phyloP scores from a whole-genome alignment of 2,888 invertebrate species.

The Troglohyphantes excavatus region DNA sequence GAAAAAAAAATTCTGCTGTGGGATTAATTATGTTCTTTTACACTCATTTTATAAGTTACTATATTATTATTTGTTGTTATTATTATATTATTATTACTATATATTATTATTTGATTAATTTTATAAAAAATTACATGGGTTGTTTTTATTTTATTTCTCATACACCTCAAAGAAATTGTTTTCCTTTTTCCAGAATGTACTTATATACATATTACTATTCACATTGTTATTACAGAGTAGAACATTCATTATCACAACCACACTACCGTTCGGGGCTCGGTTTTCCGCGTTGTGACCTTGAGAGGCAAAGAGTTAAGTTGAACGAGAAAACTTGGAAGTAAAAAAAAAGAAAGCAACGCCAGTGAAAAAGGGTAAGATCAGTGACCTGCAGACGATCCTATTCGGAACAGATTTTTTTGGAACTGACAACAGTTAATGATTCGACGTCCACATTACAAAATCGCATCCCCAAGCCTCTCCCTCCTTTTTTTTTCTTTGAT shows the following conservation, averaged over 20 bases:
- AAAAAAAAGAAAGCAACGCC: conserved; percentile 22
- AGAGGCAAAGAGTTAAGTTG: conserved; percentile 36
- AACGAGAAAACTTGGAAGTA: conserved; percentile 23
- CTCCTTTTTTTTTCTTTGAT: not conserved
- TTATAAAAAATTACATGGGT: too few species aligned
- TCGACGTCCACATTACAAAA: conserved; percentile 47
- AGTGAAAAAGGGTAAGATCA: conserved; percentile 64
- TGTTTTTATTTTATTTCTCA: too few species aligned
- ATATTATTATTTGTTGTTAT: too few species aligned
- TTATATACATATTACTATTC: not conserved
- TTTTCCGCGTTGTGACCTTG: conserved; percentile 30
- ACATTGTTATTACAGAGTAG: not conserved
- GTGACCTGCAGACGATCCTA: conserved; percentile 63
- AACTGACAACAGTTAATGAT: conserved; percentile 43
- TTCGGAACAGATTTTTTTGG: conserved; percentile 34
- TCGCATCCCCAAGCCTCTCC: conserved; percentile 7
- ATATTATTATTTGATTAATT: too few species aligned
- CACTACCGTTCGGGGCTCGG: conserved; percentile 33
- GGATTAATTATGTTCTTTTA: too few species aligned
- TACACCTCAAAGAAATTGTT: too few species aligned
- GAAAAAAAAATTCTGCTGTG: too few species aligned
- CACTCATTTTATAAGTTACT: too few species aligned
- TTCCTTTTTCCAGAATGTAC: not conserved
- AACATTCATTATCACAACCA: not conserved
- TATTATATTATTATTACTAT: too few species aligned